These are phyloP conservation scores for Drosophila asahinai DNA, from an alignment of 1,140 invertebrate genomes.

Conservation along the genomic window DNA sequence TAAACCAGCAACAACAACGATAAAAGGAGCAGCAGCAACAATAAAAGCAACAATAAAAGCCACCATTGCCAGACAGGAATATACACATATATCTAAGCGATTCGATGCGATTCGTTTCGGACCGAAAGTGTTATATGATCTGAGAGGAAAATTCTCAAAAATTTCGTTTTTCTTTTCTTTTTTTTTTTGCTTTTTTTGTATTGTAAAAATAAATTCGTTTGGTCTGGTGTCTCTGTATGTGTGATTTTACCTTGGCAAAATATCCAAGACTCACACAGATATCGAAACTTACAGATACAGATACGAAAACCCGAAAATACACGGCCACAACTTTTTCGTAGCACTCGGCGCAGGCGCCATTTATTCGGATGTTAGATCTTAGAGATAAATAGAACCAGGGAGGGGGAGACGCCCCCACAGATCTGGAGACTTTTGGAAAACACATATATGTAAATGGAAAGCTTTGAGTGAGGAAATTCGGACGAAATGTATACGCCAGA, in stretches of 20 bases:
- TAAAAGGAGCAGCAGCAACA: constrained; percentile 35
- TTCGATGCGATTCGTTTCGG: constrained; percentile 34
- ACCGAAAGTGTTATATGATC: constrained; percentile 75
- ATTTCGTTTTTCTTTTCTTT: constrained; percentile 24
- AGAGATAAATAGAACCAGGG: constrained; percentile 4
- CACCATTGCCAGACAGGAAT: constrained; percentile 55
- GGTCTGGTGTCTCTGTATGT: constrained; percentile 27
- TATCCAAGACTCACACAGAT: constrained; percentile 47
- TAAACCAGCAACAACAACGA: constrained; percentile 42
- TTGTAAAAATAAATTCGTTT: constrained; percentile 72
- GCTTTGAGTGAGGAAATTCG: not conserved
- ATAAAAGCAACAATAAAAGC: constrained; percentile 17
- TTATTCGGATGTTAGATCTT: not conserved
- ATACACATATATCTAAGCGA: constrained; percentile 34
- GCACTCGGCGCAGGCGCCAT: constrained; percentile 54
- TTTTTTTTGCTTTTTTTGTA: constrained; percentile 35
- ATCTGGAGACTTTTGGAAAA: constrained; percentile 40
- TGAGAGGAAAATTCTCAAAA: constrained; percentile 47
- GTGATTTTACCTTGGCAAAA: constrained; percentile 72
- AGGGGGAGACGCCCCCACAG: constrained; percentile 23
- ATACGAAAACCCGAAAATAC: constrained; percentile 1
- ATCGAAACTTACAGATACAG: constrained; percentile 8
- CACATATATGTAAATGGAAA: constrained; percentile 12
- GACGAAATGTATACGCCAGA: not conserved
- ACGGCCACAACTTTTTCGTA: constrained; percentile 16